Evolutionary conservation across 2,113 vertebrate genomes (phyloP).

Genomic region (Pituophis catenifer): DNA sequence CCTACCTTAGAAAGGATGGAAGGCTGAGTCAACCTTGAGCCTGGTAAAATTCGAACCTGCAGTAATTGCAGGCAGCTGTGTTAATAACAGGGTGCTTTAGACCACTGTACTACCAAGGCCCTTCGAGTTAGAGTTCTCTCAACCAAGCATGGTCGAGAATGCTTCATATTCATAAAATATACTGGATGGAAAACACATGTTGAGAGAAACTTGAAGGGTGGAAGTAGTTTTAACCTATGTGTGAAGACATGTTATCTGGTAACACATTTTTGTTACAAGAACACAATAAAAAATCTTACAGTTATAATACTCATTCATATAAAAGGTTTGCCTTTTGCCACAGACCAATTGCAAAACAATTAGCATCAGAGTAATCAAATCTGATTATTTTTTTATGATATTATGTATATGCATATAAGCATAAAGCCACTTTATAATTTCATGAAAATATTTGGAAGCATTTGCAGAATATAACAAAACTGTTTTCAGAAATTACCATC

Average conservation of each 20-base stretch:
- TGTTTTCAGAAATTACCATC: background rate
- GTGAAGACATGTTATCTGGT: background rate
- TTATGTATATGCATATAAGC: background rate
- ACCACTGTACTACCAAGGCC: too few relatives aligned
- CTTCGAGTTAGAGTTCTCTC: background rate
- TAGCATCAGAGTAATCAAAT: background rate
- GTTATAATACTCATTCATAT: background rate
- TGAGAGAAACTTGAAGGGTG: background rate
- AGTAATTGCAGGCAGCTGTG: too few relatives aligned
- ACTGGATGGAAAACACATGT: background rate
- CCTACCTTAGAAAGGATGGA: too few relatives aligned
- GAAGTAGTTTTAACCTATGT: background rate
- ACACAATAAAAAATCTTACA: background rate
- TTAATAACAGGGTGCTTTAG: too few relatives aligned
- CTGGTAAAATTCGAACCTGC: too few relatives aligned
- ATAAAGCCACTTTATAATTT: background rate
- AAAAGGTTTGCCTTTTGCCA: background rate
- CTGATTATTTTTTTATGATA: background rate
- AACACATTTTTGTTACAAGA: background rate
- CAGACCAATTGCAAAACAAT: background rate
- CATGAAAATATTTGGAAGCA: background rate
- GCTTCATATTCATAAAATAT: background rate
- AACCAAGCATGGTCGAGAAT: background rate
- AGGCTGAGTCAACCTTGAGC: too few relatives aligned
- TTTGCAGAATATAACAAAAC: background rate